Conservation (phyloP, 2,113 vertebrate species). For the Ptyas mucosa region DNA sequence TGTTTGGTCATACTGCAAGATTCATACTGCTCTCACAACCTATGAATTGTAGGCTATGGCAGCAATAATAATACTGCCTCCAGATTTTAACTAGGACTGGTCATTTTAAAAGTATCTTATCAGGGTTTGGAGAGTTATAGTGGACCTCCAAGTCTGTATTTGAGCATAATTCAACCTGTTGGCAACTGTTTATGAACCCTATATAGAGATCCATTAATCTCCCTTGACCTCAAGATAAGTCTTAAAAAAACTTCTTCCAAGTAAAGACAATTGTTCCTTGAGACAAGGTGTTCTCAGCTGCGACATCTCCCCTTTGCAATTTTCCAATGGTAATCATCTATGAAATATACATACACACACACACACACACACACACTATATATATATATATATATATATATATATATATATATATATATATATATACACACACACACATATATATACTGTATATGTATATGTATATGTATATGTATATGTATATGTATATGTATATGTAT, state of each 20-base stretch:
- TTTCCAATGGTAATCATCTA: neutral
- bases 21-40: neutral
- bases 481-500: too few species aligned
- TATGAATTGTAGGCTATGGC: neutral
- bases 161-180: neutral
- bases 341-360: neutral
- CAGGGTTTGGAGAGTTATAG: neutral
- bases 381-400: too few species aligned
- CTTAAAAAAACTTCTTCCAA: neutral
- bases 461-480: too few species aligned
- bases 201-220: neutral
- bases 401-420: too few species aligned
- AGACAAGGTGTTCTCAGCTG: neutral
- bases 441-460: too few species aligned
- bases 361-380: too few species aligned
- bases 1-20: neutral
- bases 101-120: neutral
- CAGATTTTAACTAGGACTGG: neutral
- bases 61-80: neutral
- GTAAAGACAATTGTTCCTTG: neutral
- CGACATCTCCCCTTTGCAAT: neutral
- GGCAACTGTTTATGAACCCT: neutral
- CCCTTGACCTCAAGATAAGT: neutral
- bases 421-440: too few species aligned
- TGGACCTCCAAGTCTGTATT: neutral